Evolutionary conservation across 1,140 invertebrate species (phyloP), one percentile per base, ranked within the genome.

Genomic region (Telenomus remus): DNA sequence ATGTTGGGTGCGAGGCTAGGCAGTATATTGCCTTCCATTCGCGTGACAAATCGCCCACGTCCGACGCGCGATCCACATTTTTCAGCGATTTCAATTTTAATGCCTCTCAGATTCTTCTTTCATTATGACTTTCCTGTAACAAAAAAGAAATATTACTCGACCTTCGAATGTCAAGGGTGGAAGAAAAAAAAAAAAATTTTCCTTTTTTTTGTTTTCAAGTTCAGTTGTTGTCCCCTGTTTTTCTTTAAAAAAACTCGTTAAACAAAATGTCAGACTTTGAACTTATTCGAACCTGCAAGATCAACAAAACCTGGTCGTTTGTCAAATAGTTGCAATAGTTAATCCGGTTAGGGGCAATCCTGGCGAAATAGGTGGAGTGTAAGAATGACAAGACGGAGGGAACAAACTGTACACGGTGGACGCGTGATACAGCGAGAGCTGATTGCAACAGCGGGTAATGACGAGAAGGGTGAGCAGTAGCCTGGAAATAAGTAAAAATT

Each of bases 401-500:
- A 64, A 64, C 71, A 39, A 53, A 71, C 66, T 71, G 61, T 71
- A 64, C 53, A 56, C 61, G 53, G 60, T 64, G 70, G 63, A 76
- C 53, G 78, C 65, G 66, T 60, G 74, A 76, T 76, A 76, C 66
- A 59, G 65, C 73, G 70, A 65, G 71, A 80, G 82, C 82, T 88
- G 87, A 88, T 88, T 88, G 86, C 85, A 69, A 65, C 69, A 86
- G 83, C 84, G 83, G 82, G 85, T 88, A 88, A 88, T 88, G 86
- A 87, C 81, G 84, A 61, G 75, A 78, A 84, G 84, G 87, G 87
- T 88, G 87, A 87, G 86, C 87, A 88, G 84, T 75, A 87, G 87
- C 81, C 86, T 88, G 87, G 87, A 88, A 88, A 85, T 88, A 88
- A 88, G 87, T 87, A 87, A 88, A 88, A 88, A 88, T 88, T 88